Conservation (phyloP, 1,140 invertebrate species). For the Ceratosolen fusciceps region DNA sequence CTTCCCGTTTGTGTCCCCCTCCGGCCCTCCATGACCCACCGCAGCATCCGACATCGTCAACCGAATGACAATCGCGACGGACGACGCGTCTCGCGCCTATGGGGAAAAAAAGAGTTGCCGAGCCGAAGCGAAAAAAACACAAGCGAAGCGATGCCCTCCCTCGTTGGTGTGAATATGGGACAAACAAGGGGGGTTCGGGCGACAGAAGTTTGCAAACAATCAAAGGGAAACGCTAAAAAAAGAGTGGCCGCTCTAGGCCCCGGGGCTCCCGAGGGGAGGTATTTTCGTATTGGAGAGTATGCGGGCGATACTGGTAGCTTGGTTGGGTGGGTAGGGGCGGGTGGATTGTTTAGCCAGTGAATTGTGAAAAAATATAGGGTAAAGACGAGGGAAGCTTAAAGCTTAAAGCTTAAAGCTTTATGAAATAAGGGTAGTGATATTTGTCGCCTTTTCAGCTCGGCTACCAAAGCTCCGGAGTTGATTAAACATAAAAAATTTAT, state of each 20-base stretch:
- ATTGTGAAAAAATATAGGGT: constrained; percentile 2
- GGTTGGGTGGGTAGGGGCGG: too few relatives aligned
- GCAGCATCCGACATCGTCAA: neutral
- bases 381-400: neutral
- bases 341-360: constrained; percentile 30
- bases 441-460: neutral
- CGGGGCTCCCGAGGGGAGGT: too few relatives aligned
- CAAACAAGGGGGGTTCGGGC: neutral
- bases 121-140: neutral
- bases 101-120: constrained; percentile 16
- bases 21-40: neutral
- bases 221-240: constrained; percentile 23
- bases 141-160: too few relatives aligned
- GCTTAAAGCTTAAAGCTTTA: neutral
- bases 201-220: constrained; percentile 26
- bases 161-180: neutral
- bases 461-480: neutral
- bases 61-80: neutral
- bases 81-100: too few relatives aligned
- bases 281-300: neutral
- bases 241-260: neutral
- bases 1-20: neutral
- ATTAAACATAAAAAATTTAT: constrained; percentile 4
- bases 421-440: neutral
- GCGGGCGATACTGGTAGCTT: too few relatives aligned